Conservation (phyloP, 2,113 vertebrate species). For the Crypturellus undulatus region DNA sequence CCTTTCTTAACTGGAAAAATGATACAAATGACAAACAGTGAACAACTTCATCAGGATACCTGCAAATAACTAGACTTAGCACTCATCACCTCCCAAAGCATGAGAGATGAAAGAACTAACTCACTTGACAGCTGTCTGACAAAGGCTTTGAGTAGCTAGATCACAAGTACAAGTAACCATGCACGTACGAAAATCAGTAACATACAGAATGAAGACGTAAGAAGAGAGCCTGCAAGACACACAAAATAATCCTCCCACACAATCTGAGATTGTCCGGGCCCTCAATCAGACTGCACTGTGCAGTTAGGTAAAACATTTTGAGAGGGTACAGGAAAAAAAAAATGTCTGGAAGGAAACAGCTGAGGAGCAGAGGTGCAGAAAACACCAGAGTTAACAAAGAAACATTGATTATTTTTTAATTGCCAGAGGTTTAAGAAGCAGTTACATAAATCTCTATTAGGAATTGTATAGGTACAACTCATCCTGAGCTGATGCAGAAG, state of each 20-base stretch:
- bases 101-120: background rate
- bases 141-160: background rate
- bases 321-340: background rate
- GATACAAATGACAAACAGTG: background rate
- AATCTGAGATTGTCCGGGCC: background rate
- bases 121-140: background rate
- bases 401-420: background rate
- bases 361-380: background rate
- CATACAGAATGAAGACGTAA: background rate
- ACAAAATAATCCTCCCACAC: background rate
- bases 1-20: background rate
- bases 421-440: background rate
- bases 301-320: rapidly evolving
- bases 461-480: background rate
- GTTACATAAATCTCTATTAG: background rate
- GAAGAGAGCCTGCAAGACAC: background rate
- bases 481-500: background rate
- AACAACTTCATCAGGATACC: background rate
- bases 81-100: background rate
- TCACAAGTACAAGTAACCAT: background rate
- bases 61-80: background rate
- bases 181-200: background rate
- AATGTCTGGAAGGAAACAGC: background rate
- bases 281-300: rapidly evolving
- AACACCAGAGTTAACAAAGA: background rate